Conservation (phyloP, 2,797 vertebrate species). For the Caiman crocodilus region DNA sequence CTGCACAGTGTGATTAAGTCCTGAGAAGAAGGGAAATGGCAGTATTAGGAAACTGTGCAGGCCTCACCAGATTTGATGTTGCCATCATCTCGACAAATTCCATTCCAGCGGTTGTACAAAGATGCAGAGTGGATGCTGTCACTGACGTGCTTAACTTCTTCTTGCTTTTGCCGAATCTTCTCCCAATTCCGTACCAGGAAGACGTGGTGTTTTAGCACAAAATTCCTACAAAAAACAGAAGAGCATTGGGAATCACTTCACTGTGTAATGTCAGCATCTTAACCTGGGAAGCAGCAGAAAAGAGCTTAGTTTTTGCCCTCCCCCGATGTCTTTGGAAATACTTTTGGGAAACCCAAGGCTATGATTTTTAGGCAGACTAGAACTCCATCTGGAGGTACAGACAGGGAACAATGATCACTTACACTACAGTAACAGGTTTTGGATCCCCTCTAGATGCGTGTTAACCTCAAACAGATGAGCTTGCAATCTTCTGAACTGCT, state of each 20-base stretch:
- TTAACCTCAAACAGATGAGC: no score
- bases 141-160: slow-evolving; percentile 90
- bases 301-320: neutral
- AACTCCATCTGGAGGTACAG: neutral
- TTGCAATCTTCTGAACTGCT: no score
- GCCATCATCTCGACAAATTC: slow-evolving; percentile 94
- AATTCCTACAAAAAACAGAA: slow-evolving; percentile 85
- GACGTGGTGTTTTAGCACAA: slow-evolving; percentile 95
- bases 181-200: slow-evolving; percentile 98
- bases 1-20: neutral
- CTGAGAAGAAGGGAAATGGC: neutral
- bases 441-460: no score
- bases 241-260: neutral
- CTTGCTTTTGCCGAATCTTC: slow-evolving; percentile 95
- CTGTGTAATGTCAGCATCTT: neutral
- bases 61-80: slow-evolving; percentile 95
- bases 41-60: neutral
- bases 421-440: no score
- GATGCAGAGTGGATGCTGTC: slow-evolving; percentile 88
- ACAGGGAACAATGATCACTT: neutral
- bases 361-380: neutral
- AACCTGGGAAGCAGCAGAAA: fast-evolving
- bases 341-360: neutral
- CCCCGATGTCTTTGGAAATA: neutral
- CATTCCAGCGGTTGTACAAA: slow-evolving; percentile 93